Base-by-base conservation (phyloP, 2,797 vertebrate species). In the Micropoecilia bifurca region DNA sequence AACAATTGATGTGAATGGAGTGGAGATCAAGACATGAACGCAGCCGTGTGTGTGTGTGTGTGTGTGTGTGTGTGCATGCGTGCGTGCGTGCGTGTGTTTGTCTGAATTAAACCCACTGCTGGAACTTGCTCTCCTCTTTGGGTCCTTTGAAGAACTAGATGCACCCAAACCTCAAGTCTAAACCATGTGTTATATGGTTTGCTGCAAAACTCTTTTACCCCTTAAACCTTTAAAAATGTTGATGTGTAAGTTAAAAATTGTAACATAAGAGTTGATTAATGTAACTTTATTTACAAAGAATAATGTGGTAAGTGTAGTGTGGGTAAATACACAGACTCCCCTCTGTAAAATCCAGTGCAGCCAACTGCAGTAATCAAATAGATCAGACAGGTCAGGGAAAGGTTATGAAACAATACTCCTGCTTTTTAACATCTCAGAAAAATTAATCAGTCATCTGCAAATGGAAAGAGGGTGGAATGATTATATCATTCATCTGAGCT, bases 1-100 rank as follows among this genome's bases (percentile, higher is more conserved):
- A 97, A 97, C 95, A 97, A 97, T 97, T 97, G 96, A 98, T 97
- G 97, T 93, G 94, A 96, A 95, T 92, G 83, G 86, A 93, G 92
- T 92, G 80, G 87, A 92, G 91, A 93, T 92, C 85, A 92, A 92
- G 89, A 89, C 90, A 82, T 69, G 39, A 88, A 71, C 39, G 2
- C 3, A 9, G 88, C 80, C 76, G 74, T 84, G 79, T 83, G 79
- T 87, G 81, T 88, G 5, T n/a, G 25, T 57, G n/a, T n/a, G 25
- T n/a, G 53, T 6, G 55, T 22, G 55, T 0, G 55, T 14, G 12
- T 28, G 55, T 50, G 75, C 76, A 82, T 75, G 72, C 39, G 39
- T 20, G 55, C 0, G 55, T 28, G 12, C 5, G 55, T 50, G 75
- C 75, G 83, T 75, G 72, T 39, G 22, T 36, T 25, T 22, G 39